Conservation (phyloP, 2,888 invertebrate genomes). For the Hyposoter didymator region DNA sequence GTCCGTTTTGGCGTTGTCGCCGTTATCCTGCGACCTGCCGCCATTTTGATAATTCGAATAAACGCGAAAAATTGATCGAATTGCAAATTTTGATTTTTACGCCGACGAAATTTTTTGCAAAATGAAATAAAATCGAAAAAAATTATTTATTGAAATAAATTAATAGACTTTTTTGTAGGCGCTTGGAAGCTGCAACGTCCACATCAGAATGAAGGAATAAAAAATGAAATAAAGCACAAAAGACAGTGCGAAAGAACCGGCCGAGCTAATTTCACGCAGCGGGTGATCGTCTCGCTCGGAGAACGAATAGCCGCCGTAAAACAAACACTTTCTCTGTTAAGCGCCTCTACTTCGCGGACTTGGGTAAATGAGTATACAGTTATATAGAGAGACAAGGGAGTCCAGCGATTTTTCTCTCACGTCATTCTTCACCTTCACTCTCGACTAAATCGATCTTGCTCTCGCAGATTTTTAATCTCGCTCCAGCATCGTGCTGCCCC, state of each 20-base stretch:
- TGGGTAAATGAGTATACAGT: background rate
- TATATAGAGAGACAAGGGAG: background rate
- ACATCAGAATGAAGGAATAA: conserved; percentile 18
- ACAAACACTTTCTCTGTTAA: conserved; percentile 72
- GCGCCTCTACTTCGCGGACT: conserved; percentile 60
- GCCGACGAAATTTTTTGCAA: background rate
- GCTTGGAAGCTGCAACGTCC: background rate
- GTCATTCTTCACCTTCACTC: conserved; percentile 38
- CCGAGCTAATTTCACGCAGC: conserved; percentile 72
- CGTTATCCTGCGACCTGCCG: conserved; percentile 41
- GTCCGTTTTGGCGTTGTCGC: conserved; percentile 47
- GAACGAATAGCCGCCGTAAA: conserved; percentile 67
- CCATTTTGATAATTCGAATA: background rate
- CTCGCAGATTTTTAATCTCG: conserved; percentile 72
- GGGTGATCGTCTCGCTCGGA: conserved; percentile 65
- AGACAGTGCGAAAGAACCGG: conserved; percentile 33
- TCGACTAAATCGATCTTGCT: conserved; percentile 44
- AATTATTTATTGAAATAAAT: conserved; percentile 17
- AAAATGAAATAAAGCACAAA: conserved; percentile 4
- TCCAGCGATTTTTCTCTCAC: conserved; percentile 30
- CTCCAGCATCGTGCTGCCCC: conserved; percentile 9
- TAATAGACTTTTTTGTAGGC: background rate
- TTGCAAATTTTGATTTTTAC: background rate
- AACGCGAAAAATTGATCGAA: background rate
- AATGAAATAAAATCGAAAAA: background rate